A percentile compares a stretch with the other conserved stretches of the same genome.
These are phyloP conservation scores for Glaucopsyche alexis DNA, from an alignment of 2,888 invertebrate genomes.

Conservation along the genomic window DNA sequence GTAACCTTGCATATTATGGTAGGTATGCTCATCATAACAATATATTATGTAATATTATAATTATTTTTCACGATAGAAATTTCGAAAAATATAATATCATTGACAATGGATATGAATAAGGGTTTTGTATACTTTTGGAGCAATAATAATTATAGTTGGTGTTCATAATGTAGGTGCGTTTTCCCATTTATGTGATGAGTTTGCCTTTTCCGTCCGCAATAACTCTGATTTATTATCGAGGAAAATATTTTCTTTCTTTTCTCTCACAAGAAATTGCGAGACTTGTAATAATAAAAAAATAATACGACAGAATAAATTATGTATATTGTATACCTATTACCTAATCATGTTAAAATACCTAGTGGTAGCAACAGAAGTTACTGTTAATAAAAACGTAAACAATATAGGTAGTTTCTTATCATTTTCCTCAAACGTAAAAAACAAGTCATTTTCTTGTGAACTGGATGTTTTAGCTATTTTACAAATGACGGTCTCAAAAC, in stretches of 20 bases:
- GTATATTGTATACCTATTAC: no score
- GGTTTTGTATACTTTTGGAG: background rate
- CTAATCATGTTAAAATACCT: no score
- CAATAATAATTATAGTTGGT: background rate
- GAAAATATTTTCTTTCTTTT: background rate
- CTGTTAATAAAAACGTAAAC: constrained; percentile 4
- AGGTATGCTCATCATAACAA: background rate
- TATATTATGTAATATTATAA: background rate
- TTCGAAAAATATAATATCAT: background rate
- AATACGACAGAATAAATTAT: no score
- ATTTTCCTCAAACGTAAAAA: background rate
- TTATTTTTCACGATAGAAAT: background rate
- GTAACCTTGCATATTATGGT: constrained; percentile 1
- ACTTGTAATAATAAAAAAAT: no score
- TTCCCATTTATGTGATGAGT: background rate
- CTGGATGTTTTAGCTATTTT: background rate
- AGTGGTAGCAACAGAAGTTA: background rate
- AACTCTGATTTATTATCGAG: background rate
- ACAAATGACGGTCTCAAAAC: background rate
- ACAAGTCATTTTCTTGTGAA: background rate
- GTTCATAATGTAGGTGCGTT: background rate
- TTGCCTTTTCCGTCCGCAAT: background rate
- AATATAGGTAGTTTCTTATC: background rate
- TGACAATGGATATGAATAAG: background rate
- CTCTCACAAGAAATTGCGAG: no score